Conservation (phyloP, 2,797 vertebrate genomes). For the Phoeniculus purpureus region DNA sequence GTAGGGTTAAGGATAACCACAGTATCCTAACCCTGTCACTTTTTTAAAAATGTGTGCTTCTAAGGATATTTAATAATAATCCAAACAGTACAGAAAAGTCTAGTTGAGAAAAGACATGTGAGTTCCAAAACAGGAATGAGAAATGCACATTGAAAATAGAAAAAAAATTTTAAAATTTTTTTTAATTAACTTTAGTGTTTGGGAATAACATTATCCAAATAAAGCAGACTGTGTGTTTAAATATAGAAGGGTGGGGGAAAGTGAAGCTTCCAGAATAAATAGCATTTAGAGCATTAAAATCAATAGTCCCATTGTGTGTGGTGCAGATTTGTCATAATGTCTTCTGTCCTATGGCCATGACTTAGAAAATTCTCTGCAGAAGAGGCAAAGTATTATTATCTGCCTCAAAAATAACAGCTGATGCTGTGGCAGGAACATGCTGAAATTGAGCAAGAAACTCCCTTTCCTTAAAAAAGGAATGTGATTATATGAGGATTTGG, state of each 20-base stretch:
- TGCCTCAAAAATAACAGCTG: slow-evolving; percentile 6
- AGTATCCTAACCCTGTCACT: background rate
- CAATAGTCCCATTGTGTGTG: slow-evolving; percentile 43
- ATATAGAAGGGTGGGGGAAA: background rate
- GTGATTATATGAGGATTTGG: background rate
- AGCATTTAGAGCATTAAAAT: slow-evolving; percentile 19
- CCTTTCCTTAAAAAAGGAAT: background rate
- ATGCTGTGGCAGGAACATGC: background rate
- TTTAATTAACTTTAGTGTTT: background rate
- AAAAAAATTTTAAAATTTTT: background rate
- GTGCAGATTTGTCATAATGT: slow-evolving; percentile 27
- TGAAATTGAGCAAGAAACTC: background rate
- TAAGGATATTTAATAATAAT: background rate
- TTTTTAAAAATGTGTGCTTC: background rate
- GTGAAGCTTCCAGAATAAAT: background rate
- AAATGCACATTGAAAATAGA: background rate
- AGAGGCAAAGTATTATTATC: background rate
- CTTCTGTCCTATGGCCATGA: slow-evolving; percentile 26
- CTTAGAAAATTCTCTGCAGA: slow-evolving; percentile 12
- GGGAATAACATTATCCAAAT: background rate
- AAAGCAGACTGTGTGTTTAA: background rate
- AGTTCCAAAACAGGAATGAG: background rate
- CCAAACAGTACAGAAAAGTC: background rate
- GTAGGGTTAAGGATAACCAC: background rate
- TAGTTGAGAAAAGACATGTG: background rate